Conservation (phyloP, 2,888 invertebrate genomes). For the Melanchra persicariae region DNA sequence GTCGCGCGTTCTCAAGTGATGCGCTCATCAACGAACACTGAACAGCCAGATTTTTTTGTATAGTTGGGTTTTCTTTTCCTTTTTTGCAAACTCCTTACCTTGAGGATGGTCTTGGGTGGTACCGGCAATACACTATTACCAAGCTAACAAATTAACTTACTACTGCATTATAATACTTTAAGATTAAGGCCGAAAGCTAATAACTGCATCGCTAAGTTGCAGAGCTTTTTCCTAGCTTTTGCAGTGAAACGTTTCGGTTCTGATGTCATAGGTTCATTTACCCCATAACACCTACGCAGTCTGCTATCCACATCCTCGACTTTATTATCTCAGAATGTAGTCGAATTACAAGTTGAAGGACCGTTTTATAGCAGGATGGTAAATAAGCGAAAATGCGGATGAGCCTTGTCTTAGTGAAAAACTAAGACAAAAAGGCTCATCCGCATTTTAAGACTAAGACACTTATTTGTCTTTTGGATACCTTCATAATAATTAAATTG, state of each 20-base stretch:
- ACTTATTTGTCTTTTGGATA: too few relatives aligned
- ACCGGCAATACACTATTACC: slow-evolving; percentile 21
- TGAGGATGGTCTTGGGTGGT: slow-evolving; percentile 29
- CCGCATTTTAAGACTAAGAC: too few relatives aligned
- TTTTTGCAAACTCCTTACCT: background rate
- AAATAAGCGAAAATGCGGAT: background rate
- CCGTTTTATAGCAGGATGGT: background rate
- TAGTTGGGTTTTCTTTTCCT: background rate
- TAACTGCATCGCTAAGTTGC: slow-evolving; percentile 3
- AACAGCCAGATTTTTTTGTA: background rate
- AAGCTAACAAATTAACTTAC: background rate
- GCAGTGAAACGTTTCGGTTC: background rate
- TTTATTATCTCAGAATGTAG: background rate
- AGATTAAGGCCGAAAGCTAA: slow-evolving; percentile 2
- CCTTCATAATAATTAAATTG: too few relatives aligned
- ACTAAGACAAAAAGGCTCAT: too few relatives aligned
- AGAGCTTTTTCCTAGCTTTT: slow-evolving; percentile 2
- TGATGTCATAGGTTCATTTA: slow-evolving; percentile 11
- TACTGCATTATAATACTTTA: slow-evolving; percentile 9
- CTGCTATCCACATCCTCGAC: background rate
- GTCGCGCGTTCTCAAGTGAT: background rate
- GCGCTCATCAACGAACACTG: background rate
- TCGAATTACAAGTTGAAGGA: slow-evolving; percentile 5
- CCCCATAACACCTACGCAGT: background rate
- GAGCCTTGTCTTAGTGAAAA: too few relatives aligned